Evolutionary conservation across 2,888 invertebrate species (phyloP), one percentile per base, ranked within the genome.

Genomic region (Lasius platythorax): DNA sequence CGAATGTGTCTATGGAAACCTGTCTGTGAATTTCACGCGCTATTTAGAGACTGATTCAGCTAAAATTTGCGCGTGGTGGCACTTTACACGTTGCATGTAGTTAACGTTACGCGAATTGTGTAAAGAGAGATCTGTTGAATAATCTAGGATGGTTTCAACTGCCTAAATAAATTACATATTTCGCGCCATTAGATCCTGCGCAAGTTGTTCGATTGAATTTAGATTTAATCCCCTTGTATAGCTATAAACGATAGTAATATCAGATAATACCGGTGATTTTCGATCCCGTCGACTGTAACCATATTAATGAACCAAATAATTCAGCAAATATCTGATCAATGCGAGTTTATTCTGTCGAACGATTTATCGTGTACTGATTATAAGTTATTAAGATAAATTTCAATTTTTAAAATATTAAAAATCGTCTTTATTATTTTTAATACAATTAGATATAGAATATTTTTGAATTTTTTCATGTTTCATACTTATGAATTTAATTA

Each of bases 171-270:
- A 93, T 93, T 92, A 37, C 37, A 37, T 37, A 92, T 91, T 87
- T 88, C 87, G 50, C 75, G 86, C 89, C 92, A 91, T 90, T 91
- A 89, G 91, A 89, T 89, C 84, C 86, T 83, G 87, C 86, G 87
- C 87, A 89, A 91, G 91, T 92, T 91, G 92, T 92, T 92, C 92
- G 91, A 93, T 93, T 92, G 91, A 93, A 93, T 91, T 91, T 89
- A 90, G 89, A 92, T 91, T 92, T 91, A 90, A 85, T 85, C 84
- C 73, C 40, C 23, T 8, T 53, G 8, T 53, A 23, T 6, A 58
- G 18, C 23, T 61, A 2, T 73, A 63, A 63, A 75, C 11, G 33
- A 11, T 2, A 74, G n/a, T 3, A 12, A 28, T 53, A 11, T 37
- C 40, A 18, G 12, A 67, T 67, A 68, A 53, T 28, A 67, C 40